phyloP scores from a whole-genome alignment of 2,888 invertebrate species.

The Phasia obesa region DNA sequence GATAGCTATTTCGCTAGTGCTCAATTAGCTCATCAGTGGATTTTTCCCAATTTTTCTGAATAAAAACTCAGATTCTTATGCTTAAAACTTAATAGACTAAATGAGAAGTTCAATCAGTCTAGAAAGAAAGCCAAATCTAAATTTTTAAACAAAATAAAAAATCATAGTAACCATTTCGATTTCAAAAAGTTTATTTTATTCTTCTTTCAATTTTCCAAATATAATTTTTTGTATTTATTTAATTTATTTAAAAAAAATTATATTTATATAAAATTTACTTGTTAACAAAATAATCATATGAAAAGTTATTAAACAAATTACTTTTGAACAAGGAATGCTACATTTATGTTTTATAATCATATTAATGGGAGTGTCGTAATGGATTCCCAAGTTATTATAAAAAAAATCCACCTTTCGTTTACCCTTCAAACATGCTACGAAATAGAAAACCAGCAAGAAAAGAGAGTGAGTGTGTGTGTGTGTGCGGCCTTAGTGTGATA shows the following conservation, averaged over 20 bases:
- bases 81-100: no score
- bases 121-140: no score
- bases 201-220: no score
- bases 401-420: constrained; percentile 50
- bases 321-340: neutral
- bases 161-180: no score
- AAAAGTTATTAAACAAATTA: constrained; percentile 36
- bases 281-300: neutral
- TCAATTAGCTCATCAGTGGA: no score
- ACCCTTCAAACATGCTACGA: constrained; percentile 52
- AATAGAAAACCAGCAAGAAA: constrained; percentile 16
- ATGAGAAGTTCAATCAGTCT: no score
- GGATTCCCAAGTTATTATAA: constrained; percentile 59
- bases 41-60: no score
- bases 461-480: constrained; percentile 36
- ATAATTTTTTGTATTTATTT: no score
- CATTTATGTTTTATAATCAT: constrained; percentile 35
- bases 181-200: no score
- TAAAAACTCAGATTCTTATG: no score
- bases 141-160: no score
- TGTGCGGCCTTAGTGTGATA: constrained; percentile 40
- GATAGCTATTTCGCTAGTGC: no score
- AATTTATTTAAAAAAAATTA: neutral
- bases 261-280: neutral
- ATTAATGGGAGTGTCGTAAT: constrained; percentile 64